phyloP scores from a whole-genome alignment of 2,888 invertebrate genomes.

The Troides aeacus region DNA sequence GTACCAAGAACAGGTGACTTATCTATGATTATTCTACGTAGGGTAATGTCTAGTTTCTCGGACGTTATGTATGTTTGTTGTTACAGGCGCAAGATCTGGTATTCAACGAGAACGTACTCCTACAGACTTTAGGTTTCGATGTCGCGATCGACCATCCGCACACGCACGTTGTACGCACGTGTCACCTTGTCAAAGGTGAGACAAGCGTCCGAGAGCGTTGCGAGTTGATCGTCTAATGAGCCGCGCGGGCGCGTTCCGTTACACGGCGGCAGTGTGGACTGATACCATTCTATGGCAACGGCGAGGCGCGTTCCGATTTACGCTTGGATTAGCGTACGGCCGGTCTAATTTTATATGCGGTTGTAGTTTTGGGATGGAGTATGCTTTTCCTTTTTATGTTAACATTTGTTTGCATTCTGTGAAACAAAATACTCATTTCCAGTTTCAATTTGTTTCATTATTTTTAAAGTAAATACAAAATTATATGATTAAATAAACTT shows the following conservation, averaged over 20 bases:
- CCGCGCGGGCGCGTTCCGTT: conserved; percentile 37
- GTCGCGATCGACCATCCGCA: conserved; percentile 99
- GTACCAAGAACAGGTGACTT: conserved; percentile 80
- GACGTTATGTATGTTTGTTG: conserved; percentile 8
- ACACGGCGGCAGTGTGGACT: conserved; percentile 26
- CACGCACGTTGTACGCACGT: conserved; percentile 97
- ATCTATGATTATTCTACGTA: conserved; percentile 2
- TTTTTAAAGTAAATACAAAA: background rate
- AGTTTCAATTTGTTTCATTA: background rate
- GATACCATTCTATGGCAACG: conserved; percentile 35
- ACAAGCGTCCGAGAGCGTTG: conserved; percentile 46
- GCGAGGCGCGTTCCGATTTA: conserved; percentile 25
- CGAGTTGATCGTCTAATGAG: conserved; percentile 28
- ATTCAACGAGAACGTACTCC: conserved; percentile 96
- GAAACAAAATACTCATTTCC: background rate
- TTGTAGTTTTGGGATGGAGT: conserved; percentile 33
- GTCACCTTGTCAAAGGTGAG: conserved; percentile 96
- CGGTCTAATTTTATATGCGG: conserved; percentile 34
- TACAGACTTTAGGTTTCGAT: conserved; percentile 98
- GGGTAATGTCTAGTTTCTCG: background rate
- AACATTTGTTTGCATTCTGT: conserved; percentile 22
- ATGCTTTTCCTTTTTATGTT: conserved; percentile 25
- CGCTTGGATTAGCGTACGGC: conserved; percentile 28
- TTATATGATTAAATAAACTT: too few species aligned
- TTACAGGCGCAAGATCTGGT: conserved; percentile 94